phyloP scores from a whole-genome alignment of 2,888 invertebrate species.

The Cremastobaeus sp. region DNA sequence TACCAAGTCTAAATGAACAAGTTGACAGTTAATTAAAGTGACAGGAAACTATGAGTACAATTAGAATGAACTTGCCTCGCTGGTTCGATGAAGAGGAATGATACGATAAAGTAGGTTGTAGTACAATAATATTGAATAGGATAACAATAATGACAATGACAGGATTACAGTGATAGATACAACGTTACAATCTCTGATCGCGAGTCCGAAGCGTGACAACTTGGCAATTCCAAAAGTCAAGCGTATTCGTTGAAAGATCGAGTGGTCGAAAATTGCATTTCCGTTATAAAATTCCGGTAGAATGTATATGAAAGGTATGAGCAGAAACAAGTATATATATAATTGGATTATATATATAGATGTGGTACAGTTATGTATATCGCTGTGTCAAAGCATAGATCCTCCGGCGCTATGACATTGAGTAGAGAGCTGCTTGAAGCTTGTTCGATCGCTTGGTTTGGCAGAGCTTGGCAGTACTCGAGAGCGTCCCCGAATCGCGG shows the following conservation, averaged over 20 bases:
- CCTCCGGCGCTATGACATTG: slow-evolving; percentile 42
- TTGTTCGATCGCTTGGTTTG: slow-evolving; percentile 60
- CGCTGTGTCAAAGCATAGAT: slow-evolving; percentile 55
- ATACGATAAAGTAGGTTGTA: slow-evolving; percentile 34
- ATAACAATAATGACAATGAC: too few species aligned
- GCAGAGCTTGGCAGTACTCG: slow-evolving; percentile 71
- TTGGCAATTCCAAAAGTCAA: slow-evolving; percentile 27
- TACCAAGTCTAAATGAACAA: too few species aligned
- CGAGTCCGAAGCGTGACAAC: slow-evolving; percentile 26
- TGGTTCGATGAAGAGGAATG: slow-evolving; percentile 68
- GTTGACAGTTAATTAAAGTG: too few species aligned
- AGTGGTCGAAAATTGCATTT: too few species aligned
- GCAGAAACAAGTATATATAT: slow-evolving; percentile 13
- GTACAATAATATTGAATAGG: slow-evolving; percentile 32
- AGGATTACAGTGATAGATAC: too few species aligned
- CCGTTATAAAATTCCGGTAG: too few species aligned
- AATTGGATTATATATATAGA: slow-evolving; percentile 16
- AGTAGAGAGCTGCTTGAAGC: slow-evolving; percentile 1
- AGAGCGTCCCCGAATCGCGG: slow-evolving; percentile 50
- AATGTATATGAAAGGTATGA: too few species aligned
- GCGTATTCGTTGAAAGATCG: not conserved
- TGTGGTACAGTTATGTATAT: slow-evolving; percentile 22
- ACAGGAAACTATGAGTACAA: too few species aligned
- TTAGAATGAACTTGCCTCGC: not conserved
- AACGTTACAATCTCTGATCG: too few species aligned